Evolutionary conservation across 2,888 invertebrate species (phyloP), one percentile per base, ranked within the genome.

Genomic region (Lochmaea crataegi): DNA sequence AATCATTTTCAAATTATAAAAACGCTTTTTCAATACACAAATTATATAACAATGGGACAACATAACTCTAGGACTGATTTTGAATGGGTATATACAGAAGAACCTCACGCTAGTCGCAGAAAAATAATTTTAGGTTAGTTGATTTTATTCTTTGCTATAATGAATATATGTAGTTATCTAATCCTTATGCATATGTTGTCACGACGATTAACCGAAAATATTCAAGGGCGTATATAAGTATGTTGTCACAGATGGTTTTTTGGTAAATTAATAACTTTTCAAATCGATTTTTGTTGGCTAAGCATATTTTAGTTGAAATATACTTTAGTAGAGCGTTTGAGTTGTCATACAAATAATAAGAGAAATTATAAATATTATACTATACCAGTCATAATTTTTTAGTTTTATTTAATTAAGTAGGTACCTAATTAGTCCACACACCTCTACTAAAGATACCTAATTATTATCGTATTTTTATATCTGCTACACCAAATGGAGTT

Each of bases 61-160:
- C 92, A 91, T 84, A 97, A 98, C 61, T 96, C 98, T 26, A 91
- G 97, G 83, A 94, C 91, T 1, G 98, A 99, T 88, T 99, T 98
- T 85, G 98, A 99, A 86, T 99, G 99, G 99, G 92, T 92, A 56
- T 96, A 96, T 83, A 96, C 96, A 0, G 98, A 99, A 84, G 99
- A 99, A 86, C 99, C 99, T 11, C 99, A 99, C 87, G 98, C 98
- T 7, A 93, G 94, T 73, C 91, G 99, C 75, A 90, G 99, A 76
- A 96, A 96, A 89, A 91, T 96, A 82, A 99, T 99, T 85, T 89
- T 99, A 84, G 93, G 96, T 96, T 90, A 89, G 88, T 66, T 61
- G 38, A 53, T n/a, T 48, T 67, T 26, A 56, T 42, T 65, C 57
- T 61, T 53, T 16, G 16, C 18, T 63, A 26, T 58, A 38, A 38